A percentile compares a stretch with the other conserved stretches of the same genome.
Evolutionary conservation across 92 coral and sea anemone species (phyloP).

Genomic region (Heliopora coerulea): DNA sequence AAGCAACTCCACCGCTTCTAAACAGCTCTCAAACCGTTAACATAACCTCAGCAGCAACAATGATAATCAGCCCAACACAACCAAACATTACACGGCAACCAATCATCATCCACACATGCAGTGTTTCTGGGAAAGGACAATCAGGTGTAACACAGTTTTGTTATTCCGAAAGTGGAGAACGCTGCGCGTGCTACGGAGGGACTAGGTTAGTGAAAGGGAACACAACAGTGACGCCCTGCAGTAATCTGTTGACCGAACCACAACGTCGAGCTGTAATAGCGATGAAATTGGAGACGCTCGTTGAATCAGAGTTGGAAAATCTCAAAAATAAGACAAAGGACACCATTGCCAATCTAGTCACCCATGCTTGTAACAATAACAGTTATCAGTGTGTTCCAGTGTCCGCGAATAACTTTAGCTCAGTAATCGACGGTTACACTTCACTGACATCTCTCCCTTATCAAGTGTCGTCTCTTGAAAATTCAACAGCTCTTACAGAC

Average conservation of each 20-base stretch:
- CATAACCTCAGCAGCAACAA: neutral
- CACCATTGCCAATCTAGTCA: neutral
- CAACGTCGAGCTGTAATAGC: neutral
- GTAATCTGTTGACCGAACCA: neutral
- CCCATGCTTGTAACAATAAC: neutral
- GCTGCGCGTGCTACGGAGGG: neutral
- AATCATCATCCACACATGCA: neutral
- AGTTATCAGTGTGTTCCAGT: neutral
- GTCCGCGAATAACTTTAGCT: neutral
- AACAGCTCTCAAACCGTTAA: neutral
- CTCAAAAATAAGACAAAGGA: neutral
- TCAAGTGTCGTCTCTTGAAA: no score
- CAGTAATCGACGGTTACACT: neutral
- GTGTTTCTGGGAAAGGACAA: neutral
- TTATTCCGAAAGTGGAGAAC: neutral
- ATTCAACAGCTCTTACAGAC: no score
- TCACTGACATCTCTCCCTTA: no score
- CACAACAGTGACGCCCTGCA: neutral
- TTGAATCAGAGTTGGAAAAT: neutral
- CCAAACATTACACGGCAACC: neutral
- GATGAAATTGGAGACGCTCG: neutral
- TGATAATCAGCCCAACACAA: neutral
- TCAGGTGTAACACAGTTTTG: neutral
- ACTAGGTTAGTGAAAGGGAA: neutral
- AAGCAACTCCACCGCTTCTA: neutral